These are phyloP conservation scores for Ectropis grisescens DNA, from an alignment of 1,140 invertebrate genomes.

Conservation along the genomic window DNA sequence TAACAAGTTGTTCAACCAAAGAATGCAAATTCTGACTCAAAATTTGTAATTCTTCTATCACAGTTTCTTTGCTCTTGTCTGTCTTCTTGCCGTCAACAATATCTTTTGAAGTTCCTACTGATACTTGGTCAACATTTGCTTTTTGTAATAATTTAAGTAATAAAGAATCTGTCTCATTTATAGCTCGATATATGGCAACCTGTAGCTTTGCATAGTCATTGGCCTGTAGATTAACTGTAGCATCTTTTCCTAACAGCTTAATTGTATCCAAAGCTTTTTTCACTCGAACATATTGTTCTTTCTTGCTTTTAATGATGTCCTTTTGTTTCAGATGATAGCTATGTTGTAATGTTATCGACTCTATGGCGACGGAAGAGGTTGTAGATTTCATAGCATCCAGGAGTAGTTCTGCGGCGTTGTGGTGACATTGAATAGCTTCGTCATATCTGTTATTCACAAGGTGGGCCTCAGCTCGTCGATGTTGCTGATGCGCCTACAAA, in stretches of 20 bases:
- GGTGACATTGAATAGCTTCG: slow-evolving; percentile 75
- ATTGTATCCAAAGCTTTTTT: slow-evolving; percentile 71
- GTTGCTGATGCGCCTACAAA: slow-evolving; percentile 74
- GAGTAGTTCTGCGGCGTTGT: slow-evolving; percentile 72
- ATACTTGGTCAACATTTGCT: slow-evolving; percentile 22
- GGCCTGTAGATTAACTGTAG: slow-evolving; percentile 27
- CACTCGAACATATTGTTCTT: slow-evolving; percentile 71
- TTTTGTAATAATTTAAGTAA: slow-evolving; percentile 51
- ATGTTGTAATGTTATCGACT: slow-evolving; percentile 74
- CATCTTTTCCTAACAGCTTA: slow-evolving; percentile 52
- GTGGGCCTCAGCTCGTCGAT: slow-evolving; percentile 74
- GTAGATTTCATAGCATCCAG: slow-evolving; percentile 70
- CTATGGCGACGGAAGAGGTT: slow-evolving; percentile 62
- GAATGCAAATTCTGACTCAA: slow-evolving; percentile 71
- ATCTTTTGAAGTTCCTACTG: slow-evolving; percentile 15
- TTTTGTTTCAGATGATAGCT: slow-evolving; percentile 75
- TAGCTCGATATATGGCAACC: slow-evolving; percentile 71
- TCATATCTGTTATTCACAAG: slow-evolving; percentile 72
- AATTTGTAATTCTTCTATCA: slow-evolving; percentile 75
- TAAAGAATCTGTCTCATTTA: slow-evolving; percentile 76
- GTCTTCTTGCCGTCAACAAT: slow-evolving; percentile 57
- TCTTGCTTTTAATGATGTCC: slow-evolving; percentile 67
- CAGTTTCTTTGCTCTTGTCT: slow-evolving; percentile 70
- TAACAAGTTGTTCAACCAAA: slow-evolving; percentile 71
- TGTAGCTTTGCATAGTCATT: slow-evolving; percentile 64